phyloP scores from a whole-genome alignment of 2,797 vertebrate genomes.

The Australoheros facetus region DNA sequence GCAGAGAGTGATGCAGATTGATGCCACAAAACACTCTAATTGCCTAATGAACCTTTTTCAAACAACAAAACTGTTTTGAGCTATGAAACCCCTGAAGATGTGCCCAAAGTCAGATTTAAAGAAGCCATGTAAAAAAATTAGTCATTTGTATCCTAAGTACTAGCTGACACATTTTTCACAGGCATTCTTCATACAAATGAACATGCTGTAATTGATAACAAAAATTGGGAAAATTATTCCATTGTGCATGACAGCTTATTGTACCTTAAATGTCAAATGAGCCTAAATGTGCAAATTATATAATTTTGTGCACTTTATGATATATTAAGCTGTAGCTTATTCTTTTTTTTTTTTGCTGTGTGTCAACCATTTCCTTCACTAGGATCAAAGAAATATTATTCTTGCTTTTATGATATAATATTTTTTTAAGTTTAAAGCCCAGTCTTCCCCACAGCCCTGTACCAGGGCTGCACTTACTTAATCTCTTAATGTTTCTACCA shows the following conservation, averaged over 20 bases:
- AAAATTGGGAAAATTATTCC: not conserved
- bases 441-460: not conserved
- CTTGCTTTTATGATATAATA: not conserved
- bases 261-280: constrained; percentile 12
- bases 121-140: constrained; percentile 33
- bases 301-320: not conserved
- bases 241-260: not conserved
- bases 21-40: constrained; percentile 69
- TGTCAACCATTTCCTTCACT: not conserved
- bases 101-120: constrained; percentile 44
- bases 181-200: constrained; percentile 20
- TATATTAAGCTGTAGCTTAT: not conserved
- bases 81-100: constrained; percentile 35
- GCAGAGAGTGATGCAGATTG: constrained; percentile 65
- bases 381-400: not conserved
- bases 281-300: constrained; percentile 9
- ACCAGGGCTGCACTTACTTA: not conserved
- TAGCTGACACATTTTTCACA: constrained; percentile 30
- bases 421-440: not conserved
- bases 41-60: constrained; percentile 73
- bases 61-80: constrained; percentile 59
- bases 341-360: not conserved
- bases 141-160: constrained; percentile 25
- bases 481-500: not conserved
- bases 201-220: constrained; percentile 19